phyloP scores from a whole-genome alignment of 2,888 invertebrate species.

The Hipparchia sbordonii region DNA sequence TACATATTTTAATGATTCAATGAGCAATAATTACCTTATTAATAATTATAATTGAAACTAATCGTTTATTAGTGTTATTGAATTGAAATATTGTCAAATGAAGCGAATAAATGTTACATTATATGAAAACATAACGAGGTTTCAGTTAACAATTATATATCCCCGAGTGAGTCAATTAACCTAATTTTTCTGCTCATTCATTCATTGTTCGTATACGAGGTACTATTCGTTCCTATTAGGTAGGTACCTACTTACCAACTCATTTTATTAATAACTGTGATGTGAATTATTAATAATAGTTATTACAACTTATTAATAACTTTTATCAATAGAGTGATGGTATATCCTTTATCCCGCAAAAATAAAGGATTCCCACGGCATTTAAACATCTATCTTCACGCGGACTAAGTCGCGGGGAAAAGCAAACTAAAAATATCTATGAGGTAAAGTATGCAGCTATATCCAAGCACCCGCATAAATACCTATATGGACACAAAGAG shows the following conservation, averaged over 20 bases:
- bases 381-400: no score
- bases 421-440: neutral
- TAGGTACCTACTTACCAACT: no score
- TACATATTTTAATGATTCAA: neutral
- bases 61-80: constrained; percentile 4
- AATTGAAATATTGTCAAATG: constrained; percentile 20
- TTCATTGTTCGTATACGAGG: no score
- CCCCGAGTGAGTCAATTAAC: constrained; percentile 10
- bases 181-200: neutral
- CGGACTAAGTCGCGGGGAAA: no score
- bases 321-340: neutral
- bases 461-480: neutral
- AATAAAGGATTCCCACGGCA: no score
- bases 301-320: no score
- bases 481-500: neutral
- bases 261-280: no score
- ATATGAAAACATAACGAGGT: neutral
- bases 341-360: neutral
- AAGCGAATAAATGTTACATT: constrained; percentile 9
- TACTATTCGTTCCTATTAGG: no score
- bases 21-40: neutral
- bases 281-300: no score
- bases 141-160: constrained; percentile 10
- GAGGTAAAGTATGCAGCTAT: neutral
- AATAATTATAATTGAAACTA: constrained; percentile 3